A percentile compares a stretch with the other conserved stretches of the same genome.
These are phyloP conservation scores for Pseudomyrmex flavicornis DNA, from an alignment of 1,140 invertebrate genomes.

Conservation along the genomic window DNA sequence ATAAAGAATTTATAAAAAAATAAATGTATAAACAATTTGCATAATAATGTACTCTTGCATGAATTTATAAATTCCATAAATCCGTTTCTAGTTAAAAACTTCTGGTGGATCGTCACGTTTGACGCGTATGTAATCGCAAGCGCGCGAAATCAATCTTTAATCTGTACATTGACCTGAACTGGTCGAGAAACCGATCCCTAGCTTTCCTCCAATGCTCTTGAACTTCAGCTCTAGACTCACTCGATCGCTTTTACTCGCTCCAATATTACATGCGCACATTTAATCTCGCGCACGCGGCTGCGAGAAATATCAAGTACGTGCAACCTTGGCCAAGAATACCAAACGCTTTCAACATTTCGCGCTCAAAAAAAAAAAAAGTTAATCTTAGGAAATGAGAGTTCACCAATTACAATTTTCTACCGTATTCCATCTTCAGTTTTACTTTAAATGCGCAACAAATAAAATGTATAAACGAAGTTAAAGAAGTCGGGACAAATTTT, in stretches of 20 bases:
- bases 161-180: slow-evolving; percentile 9
- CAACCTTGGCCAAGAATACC: slow-evolving; percentile 46
- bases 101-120: not conserved
- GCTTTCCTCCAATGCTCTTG: slow-evolving; percentile 61
- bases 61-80: not conserved
- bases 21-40: not conserved
- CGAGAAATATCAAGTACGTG: slow-evolving; percentile 14
- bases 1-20: not conserved
- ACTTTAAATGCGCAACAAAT: not conserved
- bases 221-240: slow-evolving; percentile 69
- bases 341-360: slow-evolving; percentile 32
- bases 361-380: not conserved
- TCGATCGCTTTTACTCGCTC: slow-evolving; percentile 60
- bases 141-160: not conserved
- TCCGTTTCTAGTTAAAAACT: not conserved
- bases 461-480: not conserved
- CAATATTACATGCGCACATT: slow-evolving; percentile 28
- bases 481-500: not conserved
- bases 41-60: not conserved
- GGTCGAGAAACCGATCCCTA: slow-evolving; percentile 29
- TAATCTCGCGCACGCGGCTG: slow-evolving; percentile 32
- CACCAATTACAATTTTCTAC: slow-evolving; percentile 16
- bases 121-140: not conserved
- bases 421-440: not conserved
- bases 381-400: not conserved